Evolutionary conservation across 2,113 vertebrate genomes (phyloP).

Genomic region (Prinia subflava): DNA sequence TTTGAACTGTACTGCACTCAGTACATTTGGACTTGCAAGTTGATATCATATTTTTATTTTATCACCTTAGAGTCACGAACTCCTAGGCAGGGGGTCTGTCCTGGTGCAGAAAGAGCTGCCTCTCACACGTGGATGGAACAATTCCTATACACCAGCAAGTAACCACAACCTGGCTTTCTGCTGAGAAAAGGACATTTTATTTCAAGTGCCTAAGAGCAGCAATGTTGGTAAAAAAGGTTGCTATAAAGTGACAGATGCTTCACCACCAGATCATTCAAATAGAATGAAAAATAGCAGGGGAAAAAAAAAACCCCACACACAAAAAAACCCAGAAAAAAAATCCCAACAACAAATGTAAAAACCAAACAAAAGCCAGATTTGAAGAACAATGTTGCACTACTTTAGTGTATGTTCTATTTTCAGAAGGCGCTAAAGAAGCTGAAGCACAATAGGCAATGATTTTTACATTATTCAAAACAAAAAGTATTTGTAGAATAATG

Average conservation of each 20-base stretch:
- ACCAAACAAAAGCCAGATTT: neutral
- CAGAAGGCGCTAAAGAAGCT: neutral
- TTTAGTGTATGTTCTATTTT: neutral
- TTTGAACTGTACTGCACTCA: neutral
- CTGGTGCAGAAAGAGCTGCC: neutral
- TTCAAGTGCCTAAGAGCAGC: neutral
- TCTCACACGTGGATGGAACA: neutral
- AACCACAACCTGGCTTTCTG: neutral
- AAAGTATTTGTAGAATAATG: slow-evolving; percentile 12
- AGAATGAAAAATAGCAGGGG: neutral
- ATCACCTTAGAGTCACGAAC: neutral
- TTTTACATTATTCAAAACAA: slow-evolving; percentile 19
- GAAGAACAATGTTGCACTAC: neutral
- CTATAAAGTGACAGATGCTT: neutral
- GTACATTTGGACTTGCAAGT: neutral
- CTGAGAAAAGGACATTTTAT: neutral
- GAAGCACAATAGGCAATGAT: slow-evolving; percentile 33
- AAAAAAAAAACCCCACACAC: no score
- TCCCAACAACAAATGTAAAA: neutral
- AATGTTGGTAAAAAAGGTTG: neutral
- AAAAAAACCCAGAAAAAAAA: neutral
- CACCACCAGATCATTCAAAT: neutral
- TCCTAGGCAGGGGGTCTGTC: neutral
- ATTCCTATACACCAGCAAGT: neutral
- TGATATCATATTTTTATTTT: neutral